Conservation (phyloP, 35 echinoderm and acorn worm species). For the Amphiura filiformis region DNA sequence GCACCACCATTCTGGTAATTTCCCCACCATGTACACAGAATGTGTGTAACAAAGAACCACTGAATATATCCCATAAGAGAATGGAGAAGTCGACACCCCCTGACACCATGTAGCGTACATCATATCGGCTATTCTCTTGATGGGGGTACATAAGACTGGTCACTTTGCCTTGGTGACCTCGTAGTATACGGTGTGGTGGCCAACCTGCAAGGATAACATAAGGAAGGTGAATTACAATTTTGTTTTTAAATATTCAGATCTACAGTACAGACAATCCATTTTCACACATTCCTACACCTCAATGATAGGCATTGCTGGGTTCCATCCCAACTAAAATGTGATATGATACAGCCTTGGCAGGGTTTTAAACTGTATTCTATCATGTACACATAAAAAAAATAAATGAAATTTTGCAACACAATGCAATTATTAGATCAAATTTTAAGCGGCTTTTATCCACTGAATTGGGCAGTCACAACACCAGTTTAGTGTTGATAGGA, state of each 20-base stretch:
- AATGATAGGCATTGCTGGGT: no score
- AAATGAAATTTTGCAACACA: no score
- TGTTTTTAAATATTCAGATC: not conserved
- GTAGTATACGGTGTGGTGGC: constrained; percentile 95
- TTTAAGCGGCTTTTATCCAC: no score
- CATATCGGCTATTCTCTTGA: constrained; percentile 71
- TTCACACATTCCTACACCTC: no score
- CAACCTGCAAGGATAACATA: constrained; percentile 56
- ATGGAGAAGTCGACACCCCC: constrained; percentile 93
- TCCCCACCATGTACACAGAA: constrained; percentile 98
- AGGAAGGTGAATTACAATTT: not conserved
- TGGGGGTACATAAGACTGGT: constrained; percentile 94
- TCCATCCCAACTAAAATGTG: no score
- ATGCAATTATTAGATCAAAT: no score
- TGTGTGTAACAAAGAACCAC: constrained; percentile 73
- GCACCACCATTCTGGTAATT: constrained; percentile 70
- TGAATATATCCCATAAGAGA: constrained; percentile 89
- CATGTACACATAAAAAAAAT: no score
- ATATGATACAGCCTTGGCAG: no score
- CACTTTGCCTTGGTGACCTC: constrained; percentile 92
- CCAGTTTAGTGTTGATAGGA: no score
- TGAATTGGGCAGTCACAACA: no score
- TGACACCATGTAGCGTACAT: constrained; percentile 75
- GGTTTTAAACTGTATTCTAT: no score
- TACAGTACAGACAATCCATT: not conserved